Conservation (phyloP, 2,888 invertebrate species). For the Rhaphigaster nebulosa region DNA sequence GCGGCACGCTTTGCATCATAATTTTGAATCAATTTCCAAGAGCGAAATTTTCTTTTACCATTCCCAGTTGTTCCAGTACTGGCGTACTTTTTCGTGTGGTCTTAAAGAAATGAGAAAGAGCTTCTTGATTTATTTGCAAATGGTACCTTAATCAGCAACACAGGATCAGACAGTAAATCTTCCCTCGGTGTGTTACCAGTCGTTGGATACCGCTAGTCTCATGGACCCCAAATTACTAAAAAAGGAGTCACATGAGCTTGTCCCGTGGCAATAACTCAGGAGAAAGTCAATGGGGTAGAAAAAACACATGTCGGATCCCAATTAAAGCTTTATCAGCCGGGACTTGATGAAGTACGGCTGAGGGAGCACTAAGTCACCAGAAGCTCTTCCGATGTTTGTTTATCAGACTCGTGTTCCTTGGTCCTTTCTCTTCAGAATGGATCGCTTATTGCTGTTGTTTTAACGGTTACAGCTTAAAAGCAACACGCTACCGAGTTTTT, state of each 20-base stretch:
- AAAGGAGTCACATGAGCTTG: not conserved
- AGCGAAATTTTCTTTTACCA: not conserved
- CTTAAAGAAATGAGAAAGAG: not conserved
- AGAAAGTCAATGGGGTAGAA: not conserved
- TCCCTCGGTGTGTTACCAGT: not conserved
- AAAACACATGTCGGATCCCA: not conserved
- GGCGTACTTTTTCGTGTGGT: not conserved
- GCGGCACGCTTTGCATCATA: no score
- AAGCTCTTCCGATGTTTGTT: not conserved
- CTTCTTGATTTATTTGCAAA: not conserved
- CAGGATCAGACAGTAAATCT: not conserved
- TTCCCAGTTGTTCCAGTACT: not conserved
- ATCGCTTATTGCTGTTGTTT: not conserved
- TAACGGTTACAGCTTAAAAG: constrained; percentile 1
- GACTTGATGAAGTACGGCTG: not conserved
- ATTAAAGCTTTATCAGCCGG: constrained; percentile 3
- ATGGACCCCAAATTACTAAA: not conserved
- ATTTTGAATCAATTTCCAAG: no score
- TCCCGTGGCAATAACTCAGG: not conserved
- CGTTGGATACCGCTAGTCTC: not conserved
- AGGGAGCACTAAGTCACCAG: not conserved
- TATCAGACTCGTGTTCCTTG: not conserved
- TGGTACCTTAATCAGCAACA: not conserved
- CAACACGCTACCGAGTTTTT: not conserved
- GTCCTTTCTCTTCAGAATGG: not conserved